Evolutionary conservation across 2,797 vertebrate genomes (phyloP), one percentile per base, ranked within the genome.

Genomic region (Champsocephalus gunnari): DNA sequence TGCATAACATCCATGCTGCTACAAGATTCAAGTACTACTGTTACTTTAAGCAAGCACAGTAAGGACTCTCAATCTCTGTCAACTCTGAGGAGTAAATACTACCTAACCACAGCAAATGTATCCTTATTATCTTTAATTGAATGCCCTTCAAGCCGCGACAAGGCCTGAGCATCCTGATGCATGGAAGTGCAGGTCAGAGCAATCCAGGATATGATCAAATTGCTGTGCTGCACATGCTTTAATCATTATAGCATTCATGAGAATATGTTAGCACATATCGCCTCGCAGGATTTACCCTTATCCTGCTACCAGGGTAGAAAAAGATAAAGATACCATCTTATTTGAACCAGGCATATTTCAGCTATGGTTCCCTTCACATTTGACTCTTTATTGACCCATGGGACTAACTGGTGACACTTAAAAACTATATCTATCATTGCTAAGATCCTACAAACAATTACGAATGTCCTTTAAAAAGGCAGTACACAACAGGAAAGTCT

Each of bases 111-210:
- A 80, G 62, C n/a, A 75, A 61, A 71, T 64, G 2, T 19, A 72
- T 69, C 58, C 48, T 57, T 44, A 69, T 79, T 43, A 73, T 75
- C 78, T 84, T 77, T 66, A 73, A 78, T 16, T 78, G 38, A 81
- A 81, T 45, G 56, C 50, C 50, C 79, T 50, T 69, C 47, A 70
- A 81, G 54, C 21, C 62, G 65, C 59, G 45, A 47, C 9, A 57
- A 71, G 66, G 58, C 54, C 44, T 34, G 14, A 24, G 16, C 43
- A 53, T 48, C 45, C 38, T 45, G 48, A n/a, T 76, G 60, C 61
- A 38, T 2, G 34, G 51, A 16, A 38, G 38, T 34, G 21, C 58
- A 75, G 50, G 71, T 61, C 77, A 77, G 64, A 75, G 60, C 55
- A 59, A 43, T 54, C 50, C 34, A 61, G 50, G 66, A 75, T 41